Evolutionary conservation across 2,797 vertebrate genomes (phyloP).

Genomic region (Cynopterus sphinx): DNA sequence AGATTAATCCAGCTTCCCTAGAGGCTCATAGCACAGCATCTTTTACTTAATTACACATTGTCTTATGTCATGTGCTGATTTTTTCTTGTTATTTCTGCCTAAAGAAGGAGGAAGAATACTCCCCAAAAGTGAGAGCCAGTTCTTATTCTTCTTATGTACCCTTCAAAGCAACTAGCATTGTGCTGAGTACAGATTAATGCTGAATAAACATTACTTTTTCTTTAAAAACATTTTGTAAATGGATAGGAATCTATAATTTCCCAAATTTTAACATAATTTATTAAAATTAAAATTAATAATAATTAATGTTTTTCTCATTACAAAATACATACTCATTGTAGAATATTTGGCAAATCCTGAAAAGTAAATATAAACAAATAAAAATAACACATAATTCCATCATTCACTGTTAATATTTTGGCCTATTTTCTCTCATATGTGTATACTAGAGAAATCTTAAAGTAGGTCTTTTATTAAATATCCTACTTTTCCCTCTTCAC

Average conservation of each 20-base stretch:
- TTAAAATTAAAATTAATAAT: not conserved
- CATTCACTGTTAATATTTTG: slow-evolving; percentile 1
- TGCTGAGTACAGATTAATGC: not conserved
- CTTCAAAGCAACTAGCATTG: not conserved
- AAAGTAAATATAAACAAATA: slow-evolving; percentile 22
- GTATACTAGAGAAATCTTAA: not conserved
- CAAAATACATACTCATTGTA: not conserved
- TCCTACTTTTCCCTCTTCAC: not conserved
- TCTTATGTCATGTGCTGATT: not conserved
- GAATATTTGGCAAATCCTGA: not conserved
- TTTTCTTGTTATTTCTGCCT: not conserved
- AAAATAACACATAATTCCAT: not conserved
- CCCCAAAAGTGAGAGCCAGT: not conserved
- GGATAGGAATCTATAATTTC: slow-evolving; percentile 2
- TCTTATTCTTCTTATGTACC: not conserved
- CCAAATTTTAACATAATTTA: not conserved
- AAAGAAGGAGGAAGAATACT: not conserved
- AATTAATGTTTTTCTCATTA: not conserved
- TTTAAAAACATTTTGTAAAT: slow-evolving; percentile 12
- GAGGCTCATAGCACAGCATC: not conserved
- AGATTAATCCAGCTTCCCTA: not conserved
- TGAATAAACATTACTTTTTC: not conserved
- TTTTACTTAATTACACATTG: not conserved
- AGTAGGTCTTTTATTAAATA: slow-evolving; percentile 5
- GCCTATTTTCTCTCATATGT: not conserved